phyloP scores from a whole-genome alignment of 2,113 vertebrate genomes.

The Hyaena hyaena region DNA sequence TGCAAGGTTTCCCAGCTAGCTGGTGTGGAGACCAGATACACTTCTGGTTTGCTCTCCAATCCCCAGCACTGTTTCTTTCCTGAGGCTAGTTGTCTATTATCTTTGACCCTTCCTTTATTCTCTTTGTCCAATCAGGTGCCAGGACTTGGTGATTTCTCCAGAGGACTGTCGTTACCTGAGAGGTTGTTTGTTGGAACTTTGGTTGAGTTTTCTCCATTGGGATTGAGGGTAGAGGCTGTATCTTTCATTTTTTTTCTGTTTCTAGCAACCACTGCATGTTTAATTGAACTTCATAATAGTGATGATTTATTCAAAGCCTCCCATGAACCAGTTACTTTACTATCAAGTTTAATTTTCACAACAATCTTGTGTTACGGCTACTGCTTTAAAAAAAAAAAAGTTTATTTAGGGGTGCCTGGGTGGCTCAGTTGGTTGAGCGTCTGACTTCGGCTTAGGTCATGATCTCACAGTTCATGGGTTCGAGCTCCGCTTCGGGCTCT shows the following conservation, averaged over 20 bases:
- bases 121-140: not conserved
- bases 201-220: not conserved
- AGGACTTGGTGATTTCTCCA: not conserved
- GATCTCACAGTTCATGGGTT: too few species aligned
- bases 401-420: too few species aligned
- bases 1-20: not conserved
- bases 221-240: not conserved
- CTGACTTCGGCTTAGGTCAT: too few species aligned
- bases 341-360: not conserved
- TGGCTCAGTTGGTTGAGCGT: too few species aligned
- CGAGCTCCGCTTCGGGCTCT: too few species aligned
- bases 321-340: not conserved
- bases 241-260: slow-evolving; percentile 15
- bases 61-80: not conserved
- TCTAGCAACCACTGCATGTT: not conserved
- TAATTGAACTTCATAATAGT: slow-evolving; percentile 25
- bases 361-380: not conserved
- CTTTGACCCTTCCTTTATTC: not conserved
- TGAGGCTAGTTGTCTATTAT: not conserved
- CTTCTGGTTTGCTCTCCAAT: not conserved
- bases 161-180: not conserved
- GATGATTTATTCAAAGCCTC: slow-evolving; percentile 16
- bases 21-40: not conserved
- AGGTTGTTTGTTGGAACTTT: not conserved
- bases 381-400: not conserved